Conservation (phyloP, 53 echinoderm and acorn worm genomes). For the Apostichopus leukothele region DNA sequence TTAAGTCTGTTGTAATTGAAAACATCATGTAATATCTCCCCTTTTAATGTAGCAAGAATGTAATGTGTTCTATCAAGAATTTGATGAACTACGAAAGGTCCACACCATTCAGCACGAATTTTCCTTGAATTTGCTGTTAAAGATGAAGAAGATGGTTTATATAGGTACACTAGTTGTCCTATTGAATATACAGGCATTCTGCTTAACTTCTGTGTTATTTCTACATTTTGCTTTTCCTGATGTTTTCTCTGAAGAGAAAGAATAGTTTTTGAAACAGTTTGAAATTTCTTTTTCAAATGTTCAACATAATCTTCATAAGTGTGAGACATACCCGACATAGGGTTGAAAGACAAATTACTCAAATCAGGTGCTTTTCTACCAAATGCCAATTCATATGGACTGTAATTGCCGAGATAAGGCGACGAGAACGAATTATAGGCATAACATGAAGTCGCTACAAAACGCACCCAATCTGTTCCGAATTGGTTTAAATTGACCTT, state of each 20-base stretch:
- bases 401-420: conserved; percentile 45
- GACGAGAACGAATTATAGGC: conserved; percentile 53
- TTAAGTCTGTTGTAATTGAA: conserved; percentile 48
- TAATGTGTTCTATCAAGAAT: conserved; percentile 53
- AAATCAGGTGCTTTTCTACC: conserved; percentile 45
- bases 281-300: too few relatives aligned
- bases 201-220: conserved; percentile 9
- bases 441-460: conserved; percentile 49
- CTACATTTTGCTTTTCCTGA: conserved; percentile 36
- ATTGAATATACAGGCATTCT: conserved; percentile 26
- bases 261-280: conserved; percentile 4
- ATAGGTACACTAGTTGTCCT: conserved; percentile 48
- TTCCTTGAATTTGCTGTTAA: conserved; percentile 35
- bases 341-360: conserved; percentile 11
- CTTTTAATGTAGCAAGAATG: conserved; percentile 43
- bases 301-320: conserved; percentile 29
- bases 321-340: conserved; percentile 21
- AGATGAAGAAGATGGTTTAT: conserved; percentile 39
- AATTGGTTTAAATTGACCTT: conserved; percentile 13
- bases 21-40: conserved; percentile 42
- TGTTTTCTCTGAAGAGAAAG: conserved; percentile 16
- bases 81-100: conserved; percentile 45
- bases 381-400: conserved; percentile 49
- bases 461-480: conserved; percentile 26
- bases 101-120: conserved; percentile 45